phyloP scores from a whole-genome alignment of 2,888 invertebrate species.

The Omphaloscelis lunosa region DNA sequence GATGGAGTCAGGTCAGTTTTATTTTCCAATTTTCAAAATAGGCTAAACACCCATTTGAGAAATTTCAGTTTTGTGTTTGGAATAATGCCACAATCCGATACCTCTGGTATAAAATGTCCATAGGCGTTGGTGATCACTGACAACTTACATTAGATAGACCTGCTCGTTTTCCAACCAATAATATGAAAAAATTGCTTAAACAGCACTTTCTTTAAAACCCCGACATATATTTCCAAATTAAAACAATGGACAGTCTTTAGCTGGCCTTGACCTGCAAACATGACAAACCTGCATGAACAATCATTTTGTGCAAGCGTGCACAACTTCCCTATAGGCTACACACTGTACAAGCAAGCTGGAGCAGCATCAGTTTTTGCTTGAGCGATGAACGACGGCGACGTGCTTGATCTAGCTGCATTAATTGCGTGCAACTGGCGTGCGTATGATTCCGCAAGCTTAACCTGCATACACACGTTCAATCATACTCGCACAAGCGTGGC shows the following conservation, averaged over 20 bases:
- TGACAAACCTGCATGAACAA: too few relatives aligned
- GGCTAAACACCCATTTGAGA: background rate
- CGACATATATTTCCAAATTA: background rate
- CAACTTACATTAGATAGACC: background rate
- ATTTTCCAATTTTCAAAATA: background rate
- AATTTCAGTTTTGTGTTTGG: background rate
- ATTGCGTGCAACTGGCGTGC: too few relatives aligned
- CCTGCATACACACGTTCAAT: too few relatives aligned
- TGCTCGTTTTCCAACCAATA: background rate
- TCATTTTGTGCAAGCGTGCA: too few relatives aligned
- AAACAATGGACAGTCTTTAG: background rate
- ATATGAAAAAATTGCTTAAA: background rate
- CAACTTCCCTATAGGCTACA: too few relatives aligned
- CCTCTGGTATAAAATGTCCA: background rate
- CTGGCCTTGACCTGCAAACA: too few relatives aligned
- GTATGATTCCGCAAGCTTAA: too few relatives aligned
- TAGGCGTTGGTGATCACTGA: background rate
- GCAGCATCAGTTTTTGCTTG: too few relatives aligned
- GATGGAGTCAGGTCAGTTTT: constrained; percentile 50
- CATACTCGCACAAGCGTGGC: too few relatives aligned
- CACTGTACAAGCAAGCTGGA: too few relatives aligned
- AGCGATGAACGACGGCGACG: too few relatives aligned
- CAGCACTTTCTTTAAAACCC: background rate
- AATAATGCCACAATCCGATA: background rate
- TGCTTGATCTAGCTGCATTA: too few relatives aligned